Evolutionary conservation across 2,888 invertebrate species (phyloP), one percentile per base, ranked within the genome.

Genomic region (Drosophila mercatorum): DNA sequence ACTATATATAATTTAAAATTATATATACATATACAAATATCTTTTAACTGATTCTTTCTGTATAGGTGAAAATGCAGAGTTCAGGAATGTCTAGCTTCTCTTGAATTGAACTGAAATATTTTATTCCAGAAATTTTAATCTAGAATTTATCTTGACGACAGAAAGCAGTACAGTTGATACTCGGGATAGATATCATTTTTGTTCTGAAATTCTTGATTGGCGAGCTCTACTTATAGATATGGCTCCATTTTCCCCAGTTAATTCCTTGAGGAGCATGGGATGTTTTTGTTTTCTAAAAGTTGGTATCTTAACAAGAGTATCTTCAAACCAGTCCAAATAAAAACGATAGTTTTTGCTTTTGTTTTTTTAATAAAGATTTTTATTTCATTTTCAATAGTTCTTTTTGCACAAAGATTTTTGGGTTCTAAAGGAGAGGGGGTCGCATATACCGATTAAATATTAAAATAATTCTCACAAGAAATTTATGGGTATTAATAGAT

Each of bases 381-480:
- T 77, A 64, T 74, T 81, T 74, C 34, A 68, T 63, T 69, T 72
- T 70, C 49, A 61, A 67, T 76, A 70, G 59, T 56, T 63, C 34
- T 55, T 68, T 62, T 73, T 58, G 44, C 60, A 71, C 72, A 69
- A 26, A 46, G 44, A 49, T 58, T 58, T 44, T 22, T 34, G 28
- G 12, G 11, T 17, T 56, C 44, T 12, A 40, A 38, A 46, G 59
- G 36, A 62, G 56, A 31, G 10, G 40, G 55, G 53, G 43, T 38
- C 60, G 53, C 62, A 70, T 65, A 72, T 79, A 76, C 77, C 81
- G 73, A 70, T 46, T 72, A 63, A 55, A 72, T 51, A 49, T 55
- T 65, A 68, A 43, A 76, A 65, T 76, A 83, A 63, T 78, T 78
- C 60, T 67, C 80, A 71, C 61, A 72, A 22, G 53, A 75, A 84